A percentile compares a stretch with the other conserved stretches of the same genome.
These are phyloP conservation scores for Gadopsis bispinosus DNA, from an alignment of 2,797 vertebrate genomes.

Conservation along the genomic window DNA sequence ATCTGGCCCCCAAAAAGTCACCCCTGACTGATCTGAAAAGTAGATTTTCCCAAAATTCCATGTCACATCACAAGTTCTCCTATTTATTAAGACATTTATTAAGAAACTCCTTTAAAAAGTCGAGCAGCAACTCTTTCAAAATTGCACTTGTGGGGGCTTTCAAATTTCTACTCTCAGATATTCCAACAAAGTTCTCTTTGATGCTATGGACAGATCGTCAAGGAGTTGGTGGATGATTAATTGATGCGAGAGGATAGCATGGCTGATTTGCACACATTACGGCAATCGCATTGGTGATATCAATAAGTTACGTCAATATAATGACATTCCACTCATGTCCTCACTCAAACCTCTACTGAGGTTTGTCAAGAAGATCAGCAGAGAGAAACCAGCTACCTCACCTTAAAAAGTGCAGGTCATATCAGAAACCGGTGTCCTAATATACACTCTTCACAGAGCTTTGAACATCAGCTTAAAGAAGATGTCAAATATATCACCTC, in stretches of 20 bases:
- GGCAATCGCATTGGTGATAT: slow-evolving; percentile 46
- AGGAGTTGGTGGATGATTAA: slow-evolving; percentile 64
- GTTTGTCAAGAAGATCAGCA: not conserved
- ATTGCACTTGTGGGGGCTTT: not conserved
- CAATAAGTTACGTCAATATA: slow-evolving; percentile 47
- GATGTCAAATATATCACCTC: slow-evolving; percentile 5
- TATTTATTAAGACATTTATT: not conserved
- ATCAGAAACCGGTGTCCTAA: slow-evolving; percentile 29
- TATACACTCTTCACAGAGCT: slow-evolving; percentile 34
- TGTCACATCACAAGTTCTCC: slow-evolving; percentile 17
- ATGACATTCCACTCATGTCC: slow-evolving; percentile 29
- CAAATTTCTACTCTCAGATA: slow-evolving; percentile 36
- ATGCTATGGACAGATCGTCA: slow-evolving; percentile 57
- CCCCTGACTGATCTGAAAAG: slow-evolving; percentile 8
- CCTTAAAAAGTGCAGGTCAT: slow-evolving; percentile 37
- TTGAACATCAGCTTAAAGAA: slow-evolving; percentile 15
- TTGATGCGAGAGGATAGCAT: slow-evolving; percentile 51
- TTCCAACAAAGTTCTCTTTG: slow-evolving; percentile 37
- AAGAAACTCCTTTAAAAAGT: slow-evolving; percentile 23
- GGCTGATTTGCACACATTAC: slow-evolving; percentile 47
- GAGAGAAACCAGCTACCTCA: slow-evolving; percentile 13
- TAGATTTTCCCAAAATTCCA: slow-evolving; percentile 6
- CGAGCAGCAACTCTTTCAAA: slow-evolving; percentile 17
- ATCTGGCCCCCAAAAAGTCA: not conserved
- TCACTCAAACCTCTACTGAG: slow-evolving; percentile 19